Evolutionary conservation across 37 sponge, comb jelly and placozoan species (phyloP), one percentile per base, ranked within the genome.

Genomic region (Diacarnus erythraeanus): DNA sequence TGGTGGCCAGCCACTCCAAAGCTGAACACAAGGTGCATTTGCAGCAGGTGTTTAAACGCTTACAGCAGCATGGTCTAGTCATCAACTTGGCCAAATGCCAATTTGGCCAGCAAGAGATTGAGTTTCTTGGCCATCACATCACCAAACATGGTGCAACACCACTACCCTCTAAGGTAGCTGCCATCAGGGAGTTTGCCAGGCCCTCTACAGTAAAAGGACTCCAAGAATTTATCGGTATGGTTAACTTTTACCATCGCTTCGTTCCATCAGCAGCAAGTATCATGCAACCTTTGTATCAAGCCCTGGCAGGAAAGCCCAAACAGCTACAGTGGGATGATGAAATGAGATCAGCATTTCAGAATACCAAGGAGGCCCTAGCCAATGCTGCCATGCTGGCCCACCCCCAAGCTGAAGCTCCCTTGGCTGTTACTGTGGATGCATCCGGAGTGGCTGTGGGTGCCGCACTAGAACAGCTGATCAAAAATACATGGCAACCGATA

Each of bases 241-340:
- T n/a, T n/a, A n/a, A n/a, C n/a, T n/a, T n/a, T n/a, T n/a, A n/a
- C n/a, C n/a, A n/a, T n/a, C n/a, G 59, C n/a, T 67, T 79, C 59
- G 33, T 79, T 51, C 71, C 69, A 30, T 42, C 69, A 1, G 80
- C 71, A 30, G 80, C 80, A 70, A 51, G 38, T 30, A 26, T 57
- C 37, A 79, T 79, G 80, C 43, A 41, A 39, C 80, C 80, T 41
- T 36, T 79, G 21, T 79, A 42, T 69, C 71, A 79, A 44, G 80
- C 80, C 40, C 23, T 79, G 27, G n/a, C 41, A 10, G 71, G 71
- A 26, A 79, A 79, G 59, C 57, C 71, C 57, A 79, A 79, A 40
- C 68, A 54, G 17, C 54, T 79, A 56, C 57, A 70, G 27, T 75
- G 76, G 76, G 27, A 38, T n/a, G 42, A 35, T 6, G 72, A 17